A percentile compares a stretch with the other conserved stretches of the same genome.
These are phyloP conservation scores for Bovichtus variegatus DNA, from an alignment of 2,797 vertebrate species.

Conservation along the genomic window DNA sequence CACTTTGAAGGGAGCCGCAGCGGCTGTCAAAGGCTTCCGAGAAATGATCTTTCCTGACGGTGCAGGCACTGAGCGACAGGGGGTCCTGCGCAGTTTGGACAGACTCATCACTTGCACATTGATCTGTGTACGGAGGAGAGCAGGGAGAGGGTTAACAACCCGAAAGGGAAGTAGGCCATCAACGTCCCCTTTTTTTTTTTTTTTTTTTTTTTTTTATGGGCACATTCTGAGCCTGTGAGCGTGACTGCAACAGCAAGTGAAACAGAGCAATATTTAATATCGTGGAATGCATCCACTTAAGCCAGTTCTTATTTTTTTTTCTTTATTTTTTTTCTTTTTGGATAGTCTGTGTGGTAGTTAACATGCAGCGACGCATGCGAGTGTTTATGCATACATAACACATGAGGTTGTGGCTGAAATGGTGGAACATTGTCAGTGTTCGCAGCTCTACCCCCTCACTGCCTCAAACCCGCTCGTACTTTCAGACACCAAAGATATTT, in stretches of 20 bases:
- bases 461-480: slow-evolving; percentile 40
- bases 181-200: slow-evolving; percentile 81
- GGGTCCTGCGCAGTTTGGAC: slow-evolving; percentile 13
- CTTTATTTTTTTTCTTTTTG: slow-evolving; percentile 11
- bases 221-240: slow-evolving; percentile 54
- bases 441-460: slow-evolving; percentile 43
- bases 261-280: slow-evolving; percentile 35
- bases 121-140: slow-evolving; percentile 4
- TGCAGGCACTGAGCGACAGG: slow-evolving; percentile 4
- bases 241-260: slow-evolving; percentile 43
- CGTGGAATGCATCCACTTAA: slow-evolving; percentile 7
- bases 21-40: not conserved
- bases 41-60: not conserved
- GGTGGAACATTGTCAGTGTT: slow-evolving; percentile 28
- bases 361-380: slow-evolving; percentile 18
- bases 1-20: not conserved
- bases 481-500: slow-evolving; percentile 63
- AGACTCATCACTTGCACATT: slow-evolving; percentile 12
- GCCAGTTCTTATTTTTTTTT: slow-evolving; percentile 5
- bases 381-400: slow-evolving; percentile 23
- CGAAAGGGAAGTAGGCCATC: slow-evolving; percentile 80
- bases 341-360: slow-evolving; percentile 3
- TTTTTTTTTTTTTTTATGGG: slow-evolving; percentile 77
- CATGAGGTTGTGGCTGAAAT: slow-evolving; percentile 26
- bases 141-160: slow-evolving; percentile 74